Evolutionary conservation across 2,113 vertebrate genomes (phyloP).

Genomic region (Datnioides undecimradiatus): DNA sequence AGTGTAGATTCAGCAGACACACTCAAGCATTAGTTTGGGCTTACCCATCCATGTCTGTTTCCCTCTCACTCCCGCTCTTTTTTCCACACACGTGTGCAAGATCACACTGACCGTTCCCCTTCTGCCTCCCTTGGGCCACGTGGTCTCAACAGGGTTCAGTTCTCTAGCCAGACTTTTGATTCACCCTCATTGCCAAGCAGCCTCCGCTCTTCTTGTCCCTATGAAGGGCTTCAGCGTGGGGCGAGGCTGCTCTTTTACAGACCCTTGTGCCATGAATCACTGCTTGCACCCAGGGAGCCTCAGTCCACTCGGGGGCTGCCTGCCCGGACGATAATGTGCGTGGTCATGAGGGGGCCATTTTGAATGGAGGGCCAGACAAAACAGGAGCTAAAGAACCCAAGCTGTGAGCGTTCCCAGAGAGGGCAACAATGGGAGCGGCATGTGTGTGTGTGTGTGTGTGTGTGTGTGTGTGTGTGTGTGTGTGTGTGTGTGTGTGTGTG

Average conservation of each 20-base stretch:
- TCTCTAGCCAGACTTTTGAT: constrained; percentile 68
- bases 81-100: constrained; percentile 6
- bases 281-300: constrained; percentile 75
- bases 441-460: constrained; percentile 38
- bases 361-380: constrained; percentile 79
- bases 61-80: constrained; percentile 15
- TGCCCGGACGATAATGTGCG: constrained; percentile 71
- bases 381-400: constrained; percentile 75
- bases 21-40: constrained; percentile 61
- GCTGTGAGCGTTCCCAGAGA: constrained; percentile 73
- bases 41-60: constrained; percentile 62
- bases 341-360: constrained; percentile 80
- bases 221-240: constrained; percentile 59
- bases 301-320: constrained; percentile 75
- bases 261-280: constrained; percentile 80
- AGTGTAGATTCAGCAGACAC: constrained; percentile 65
- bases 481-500: constrained; percentile 60
- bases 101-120: constrained; percentile 38
- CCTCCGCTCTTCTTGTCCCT: constrained; percentile 62
- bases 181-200: constrained; percentile 67
- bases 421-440: constrained; percentile 54
- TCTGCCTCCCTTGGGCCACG: constrained; percentile 19
- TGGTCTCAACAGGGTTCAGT: constrained; percentile 61
- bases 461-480: constrained; percentile 49
- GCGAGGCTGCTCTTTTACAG: constrained; percentile 80